Percentiles rank a stretch among this genome's conserved stretches.
phyloP scores from a whole-genome alignment of 2,113 vertebrate species.

The Platycercus adscitus region DNA sequence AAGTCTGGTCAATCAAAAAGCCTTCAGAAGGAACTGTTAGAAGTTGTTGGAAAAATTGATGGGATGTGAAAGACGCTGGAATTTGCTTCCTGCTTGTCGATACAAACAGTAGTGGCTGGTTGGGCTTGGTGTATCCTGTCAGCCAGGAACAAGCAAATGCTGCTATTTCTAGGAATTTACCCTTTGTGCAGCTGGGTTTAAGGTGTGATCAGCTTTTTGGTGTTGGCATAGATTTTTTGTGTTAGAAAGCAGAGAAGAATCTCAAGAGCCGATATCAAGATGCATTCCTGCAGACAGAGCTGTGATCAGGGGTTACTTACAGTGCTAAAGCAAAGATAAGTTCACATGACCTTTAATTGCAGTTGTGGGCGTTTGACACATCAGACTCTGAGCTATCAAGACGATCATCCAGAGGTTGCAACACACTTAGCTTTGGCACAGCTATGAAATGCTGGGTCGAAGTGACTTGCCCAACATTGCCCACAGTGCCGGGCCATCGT shows the following conservation, averaged over 20 bases:
- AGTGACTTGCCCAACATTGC: background rate
- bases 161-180: constrained; percentile 1
- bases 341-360: background rate
- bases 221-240: background rate
- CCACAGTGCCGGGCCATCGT: background rate
- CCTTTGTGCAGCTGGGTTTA: background rate
- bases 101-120: background rate
- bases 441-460: background rate
- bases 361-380: background rate
- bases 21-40: background rate
- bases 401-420: background rate
- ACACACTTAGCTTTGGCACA: background rate
- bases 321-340: background rate
- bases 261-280: background rate
- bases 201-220: constrained; percentile 19
- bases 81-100: background rate
- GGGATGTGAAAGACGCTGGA: background rate
- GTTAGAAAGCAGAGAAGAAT: background rate
- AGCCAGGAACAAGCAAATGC: background rate
- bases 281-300: background rate
- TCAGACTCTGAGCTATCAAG: background rate
- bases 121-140: background rate
- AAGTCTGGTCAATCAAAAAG: background rate
- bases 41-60: background rate
- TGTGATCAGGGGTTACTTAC: accelerated